Base-by-base conservation (phyloP, 2,888 invertebrate species). In the Acrobasis repandana region DNA sequence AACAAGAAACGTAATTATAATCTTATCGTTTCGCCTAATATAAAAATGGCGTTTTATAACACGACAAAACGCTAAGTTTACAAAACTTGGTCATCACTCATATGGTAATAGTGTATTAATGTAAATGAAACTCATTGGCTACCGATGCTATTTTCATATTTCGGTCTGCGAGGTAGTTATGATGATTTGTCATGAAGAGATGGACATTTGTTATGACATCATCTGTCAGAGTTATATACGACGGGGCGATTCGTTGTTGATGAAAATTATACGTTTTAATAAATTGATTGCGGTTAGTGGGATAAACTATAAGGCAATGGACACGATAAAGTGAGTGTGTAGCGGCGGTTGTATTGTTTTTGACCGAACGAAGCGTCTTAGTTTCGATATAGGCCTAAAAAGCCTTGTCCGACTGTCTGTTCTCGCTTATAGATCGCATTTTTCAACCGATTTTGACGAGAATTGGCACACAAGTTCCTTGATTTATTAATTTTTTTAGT, bases 51-150 rank as follows among this genome's bases (percentile, higher is more conserved):
- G 9, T 50, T 50, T n/a, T 11, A 20, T 49, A 69, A 65, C 67
- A 72, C 76, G 78, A 77, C 79, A 81, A 82, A 83, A 78, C 71
- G 75, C 71, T 61, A 63, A 67, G 79, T 80, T 81, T 79, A 77
- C 78, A 79, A 80, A 83, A 83, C 77, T 72, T 67, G 68, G 66
- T 70, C 81, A 86, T 86, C 78, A 80, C 71, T 88, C 87, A 86
- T 86, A 71, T 68, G 64, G 72, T 87, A 83, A 88, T 88, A 82
- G 86, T 79, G 73, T 78, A 81, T 82, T 83, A 76, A 88, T 88
- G 89, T 83, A 85, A 88, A 89, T 89, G 78, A 76, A 77, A 76
- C 78, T 85, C 83, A 86, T 88, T 84, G 85, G 82, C 83, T 80
- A 82, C 84, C 74, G 72, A 76, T 77, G 80, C 71, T 76, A 77